These are phyloP conservation scores for Papilio machaon DNA, from an alignment of 1,140 invertebrate species.

Conservation along the genomic window DNA sequence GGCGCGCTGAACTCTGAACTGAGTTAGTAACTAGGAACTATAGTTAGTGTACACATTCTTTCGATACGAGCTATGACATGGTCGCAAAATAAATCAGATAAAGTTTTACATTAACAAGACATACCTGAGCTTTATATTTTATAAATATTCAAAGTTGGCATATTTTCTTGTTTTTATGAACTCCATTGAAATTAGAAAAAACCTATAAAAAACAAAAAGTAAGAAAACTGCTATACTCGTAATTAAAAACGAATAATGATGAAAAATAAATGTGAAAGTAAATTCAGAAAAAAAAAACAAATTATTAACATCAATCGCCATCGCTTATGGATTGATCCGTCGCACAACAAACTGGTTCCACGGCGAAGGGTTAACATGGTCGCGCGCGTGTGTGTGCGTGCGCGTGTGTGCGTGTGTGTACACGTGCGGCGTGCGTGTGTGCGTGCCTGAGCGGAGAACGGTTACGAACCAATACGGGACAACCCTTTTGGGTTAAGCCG, in stretches of 20 bases:
- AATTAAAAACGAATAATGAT: too few relatives aligned
- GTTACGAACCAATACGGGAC: conserved; percentile 58
- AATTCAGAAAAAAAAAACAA: background rate
- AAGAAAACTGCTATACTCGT: too few relatives aligned
- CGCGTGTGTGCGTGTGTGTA: conserved; percentile 40
- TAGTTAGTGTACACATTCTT: background rate
- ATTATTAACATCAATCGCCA: conserved; percentile 6
- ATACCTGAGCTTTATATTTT: background rate
- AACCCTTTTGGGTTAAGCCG: conserved; percentile 57
- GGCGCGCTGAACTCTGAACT: background rate
- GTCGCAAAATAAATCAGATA: background rate
- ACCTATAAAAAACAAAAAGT: too few relatives aligned
- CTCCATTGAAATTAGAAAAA: too few relatives aligned
- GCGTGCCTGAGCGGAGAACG: conserved; percentile 41
- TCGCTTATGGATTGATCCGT: conserved; percentile 40
- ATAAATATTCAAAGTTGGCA: background rate
- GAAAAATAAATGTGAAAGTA: background rate
- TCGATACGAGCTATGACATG: background rate
- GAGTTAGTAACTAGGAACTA: too few relatives aligned
- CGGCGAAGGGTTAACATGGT: conserved; percentile 63
- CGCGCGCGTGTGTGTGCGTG: conserved; percentile 40
- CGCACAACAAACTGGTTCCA: conserved; percentile 62
- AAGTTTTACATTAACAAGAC: background rate
- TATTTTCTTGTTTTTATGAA: too few relatives aligned
- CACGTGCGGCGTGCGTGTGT: conserved; percentile 37